These are phyloP conservation scores for Microplitis mediator DNA, from an alignment of 1,140 invertebrate species.

Conservation along the genomic window DNA sequence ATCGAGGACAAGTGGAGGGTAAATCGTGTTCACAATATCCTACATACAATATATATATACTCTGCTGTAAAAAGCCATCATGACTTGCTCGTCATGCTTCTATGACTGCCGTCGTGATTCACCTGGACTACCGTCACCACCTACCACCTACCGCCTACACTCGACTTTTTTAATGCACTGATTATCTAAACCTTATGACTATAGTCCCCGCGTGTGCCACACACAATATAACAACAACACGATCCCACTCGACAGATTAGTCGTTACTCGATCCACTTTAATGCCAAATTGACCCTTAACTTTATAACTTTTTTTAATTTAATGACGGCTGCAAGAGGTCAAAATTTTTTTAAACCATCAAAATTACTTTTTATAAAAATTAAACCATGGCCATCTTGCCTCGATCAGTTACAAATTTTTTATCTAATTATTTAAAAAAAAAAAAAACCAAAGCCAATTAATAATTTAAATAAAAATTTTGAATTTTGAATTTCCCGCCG, in stretches of 20 bases:
- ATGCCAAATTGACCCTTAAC: background rate
- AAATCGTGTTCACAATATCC: conserved; percentile 42
- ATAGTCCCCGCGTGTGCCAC: conserved; percentile 1
- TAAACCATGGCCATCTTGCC: too few species aligned
- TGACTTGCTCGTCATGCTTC: conserved; percentile 51
- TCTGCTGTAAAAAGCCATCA: conserved; percentile 43
- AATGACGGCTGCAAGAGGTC: background rate
- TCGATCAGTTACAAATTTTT: too few species aligned
- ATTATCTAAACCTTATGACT: conserved; percentile 37
- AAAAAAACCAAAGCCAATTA: too few species aligned
- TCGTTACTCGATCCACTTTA: background rate
- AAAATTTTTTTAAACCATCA: too few species aligned
- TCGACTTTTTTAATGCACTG: conserved; percentile 34
- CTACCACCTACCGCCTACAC: conserved; percentile 45
- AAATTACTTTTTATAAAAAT: too few species aligned
- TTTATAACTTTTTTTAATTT: background rate
- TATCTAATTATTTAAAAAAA: too few species aligned
- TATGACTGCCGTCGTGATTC: conserved; percentile 60
- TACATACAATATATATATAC: background rate
- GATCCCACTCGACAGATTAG: conserved; percentile 16
- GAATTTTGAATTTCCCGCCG: too few species aligned
- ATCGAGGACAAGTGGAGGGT: conserved; percentile 36
- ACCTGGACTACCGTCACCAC: conserved; percentile 57
- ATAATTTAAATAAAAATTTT: too few species aligned
- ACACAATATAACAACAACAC: background rate